phyloP scores from a whole-genome alignment of 2,888 invertebrate species.

The Drosophila imparisetae region DNA sequence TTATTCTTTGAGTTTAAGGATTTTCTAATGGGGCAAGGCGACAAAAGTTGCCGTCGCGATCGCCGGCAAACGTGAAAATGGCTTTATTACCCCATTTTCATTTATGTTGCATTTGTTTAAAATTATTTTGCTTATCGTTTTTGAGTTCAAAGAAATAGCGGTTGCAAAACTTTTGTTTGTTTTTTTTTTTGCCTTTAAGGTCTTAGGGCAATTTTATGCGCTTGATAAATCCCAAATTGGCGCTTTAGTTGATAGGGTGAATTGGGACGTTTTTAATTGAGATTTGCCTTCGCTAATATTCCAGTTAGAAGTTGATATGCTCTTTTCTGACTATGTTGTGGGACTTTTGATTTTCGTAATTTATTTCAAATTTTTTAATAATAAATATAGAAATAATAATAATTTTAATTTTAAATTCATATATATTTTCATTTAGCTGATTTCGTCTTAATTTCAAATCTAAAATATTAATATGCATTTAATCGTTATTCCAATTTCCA shows the following conservation, averaged over 20 bases:
- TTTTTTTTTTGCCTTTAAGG: conserved; percentile 2
- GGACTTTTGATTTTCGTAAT: not conserved
- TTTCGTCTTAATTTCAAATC: not conserved
- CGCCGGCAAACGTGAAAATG: conserved; percentile 5
- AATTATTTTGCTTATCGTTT: conserved; percentile 52
- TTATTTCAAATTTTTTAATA: not conserved
- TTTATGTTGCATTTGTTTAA: conserved; percentile 39
- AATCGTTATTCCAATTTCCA: not conserved
- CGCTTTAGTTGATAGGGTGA: not conserved
- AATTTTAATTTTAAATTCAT: not conserved
- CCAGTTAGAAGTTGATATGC: not conserved
- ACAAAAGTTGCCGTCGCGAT: conserved; percentile 49
- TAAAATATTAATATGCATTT: not conserved
- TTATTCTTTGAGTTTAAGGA: conserved; percentile 43
- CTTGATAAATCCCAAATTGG: conserved; percentile 22
- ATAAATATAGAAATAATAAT: not conserved
- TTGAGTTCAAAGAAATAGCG: conserved; percentile 35
- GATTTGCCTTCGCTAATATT: not conserved
- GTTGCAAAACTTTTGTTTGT: conserved; percentile 12
- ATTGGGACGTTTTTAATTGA: not conserved
- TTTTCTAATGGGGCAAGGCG: conserved; percentile 58
- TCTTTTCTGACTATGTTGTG: not conserved
- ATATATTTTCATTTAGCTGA: not conserved
- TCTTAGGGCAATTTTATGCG: conserved; percentile 18
- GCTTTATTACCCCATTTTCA: conserved; percentile 28